Evolutionary conservation across 1,140 invertebrate species (phyloP).

Genomic region (Scaptodrosophila lebanonensis): DNA sequence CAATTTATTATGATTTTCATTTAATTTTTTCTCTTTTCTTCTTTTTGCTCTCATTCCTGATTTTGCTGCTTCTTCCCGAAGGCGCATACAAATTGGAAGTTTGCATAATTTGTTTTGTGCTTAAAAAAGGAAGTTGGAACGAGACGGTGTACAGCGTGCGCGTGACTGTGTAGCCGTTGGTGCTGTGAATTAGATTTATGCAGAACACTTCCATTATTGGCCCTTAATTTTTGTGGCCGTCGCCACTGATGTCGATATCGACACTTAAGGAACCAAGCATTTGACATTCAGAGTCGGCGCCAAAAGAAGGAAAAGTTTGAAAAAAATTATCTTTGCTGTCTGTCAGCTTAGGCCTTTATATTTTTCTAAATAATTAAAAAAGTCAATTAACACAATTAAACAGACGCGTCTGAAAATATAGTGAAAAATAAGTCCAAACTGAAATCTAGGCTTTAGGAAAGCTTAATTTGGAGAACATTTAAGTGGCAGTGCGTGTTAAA

Average conservation of each 20-base stretch:
- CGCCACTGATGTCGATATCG: slow-evolving; percentile 13
- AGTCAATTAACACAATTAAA: slow-evolving; percentile 71
- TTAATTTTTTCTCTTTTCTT: slow-evolving; percentile 64
- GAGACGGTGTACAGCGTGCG: no score
- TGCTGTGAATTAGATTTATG: slow-evolving; percentile 38
- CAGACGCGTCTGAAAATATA: slow-evolving; percentile 37
- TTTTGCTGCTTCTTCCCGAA: no score
- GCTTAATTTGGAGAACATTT: no score
- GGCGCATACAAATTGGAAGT: background rate
- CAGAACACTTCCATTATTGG: slow-evolving; percentile 60
- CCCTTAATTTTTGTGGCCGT: slow-evolving; percentile 48
- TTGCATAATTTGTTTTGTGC: no score
- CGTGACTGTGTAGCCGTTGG: slow-evolving; percentile 25
- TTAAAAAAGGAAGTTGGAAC: no score
- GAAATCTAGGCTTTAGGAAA: no score
- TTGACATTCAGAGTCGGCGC: slow-evolving; percentile 17
- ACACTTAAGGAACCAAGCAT: slow-evolving; percentile 27
- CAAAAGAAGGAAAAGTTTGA: background rate
- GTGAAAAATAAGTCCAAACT: no score
- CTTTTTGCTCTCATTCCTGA: no score
- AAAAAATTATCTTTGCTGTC: background rate
- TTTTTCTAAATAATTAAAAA: slow-evolving; percentile 26
- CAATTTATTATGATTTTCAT: slow-evolving; percentile 72
- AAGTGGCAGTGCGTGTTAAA: no score
- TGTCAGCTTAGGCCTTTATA: slow-evolving; percentile 4